Conservation (phyloP, 30 jellyfish, hydroid and myxozoan genomes). For the Turritopsis rubra region DNA sequence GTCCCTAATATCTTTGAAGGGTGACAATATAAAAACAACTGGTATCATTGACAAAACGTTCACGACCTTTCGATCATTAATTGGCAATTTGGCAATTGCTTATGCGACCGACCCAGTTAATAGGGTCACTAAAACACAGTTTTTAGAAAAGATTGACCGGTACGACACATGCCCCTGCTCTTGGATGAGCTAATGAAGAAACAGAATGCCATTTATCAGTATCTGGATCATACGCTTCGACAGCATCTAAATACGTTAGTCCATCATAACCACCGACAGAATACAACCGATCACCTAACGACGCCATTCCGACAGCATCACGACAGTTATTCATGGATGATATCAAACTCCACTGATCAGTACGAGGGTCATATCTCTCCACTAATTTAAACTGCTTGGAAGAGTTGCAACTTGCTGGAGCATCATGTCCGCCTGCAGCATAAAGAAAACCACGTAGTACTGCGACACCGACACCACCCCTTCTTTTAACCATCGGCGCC, state of each 20-base stretch:
- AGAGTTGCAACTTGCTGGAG: conserved; percentile 70
- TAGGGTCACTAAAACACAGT: neutral
- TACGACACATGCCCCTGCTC: conserved; percentile 98
- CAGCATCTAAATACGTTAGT: conserved; percentile 72
- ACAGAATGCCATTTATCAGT: conserved; percentile 80
- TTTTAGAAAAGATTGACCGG: conserved; percentile 43
- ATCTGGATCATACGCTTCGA: conserved; percentile 91
- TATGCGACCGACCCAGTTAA: neutral
- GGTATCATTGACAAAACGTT: neutral
- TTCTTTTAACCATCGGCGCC: conserved; percentile 95
- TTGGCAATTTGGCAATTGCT: neutral
- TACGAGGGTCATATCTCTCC: conserved; percentile 82
- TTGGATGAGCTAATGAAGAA: conserved; percentile 63
- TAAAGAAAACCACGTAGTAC: conserved; percentile 78
- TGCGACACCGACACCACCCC: conserved; percentile 99
- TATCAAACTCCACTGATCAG: conserved; percentile 89
- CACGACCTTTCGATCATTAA: neutral
- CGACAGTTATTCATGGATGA: conserved; percentile 85
- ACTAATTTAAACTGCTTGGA: conserved; percentile 85
- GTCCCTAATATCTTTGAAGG: no score
- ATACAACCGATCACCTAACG: conserved; percentile 84
- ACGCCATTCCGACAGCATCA: conserved; percentile 95
- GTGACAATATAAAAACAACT: neutral
- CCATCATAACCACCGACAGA: conserved; percentile 99
- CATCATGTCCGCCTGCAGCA: conserved; percentile 98